These are phyloP conservation scores for Pseudobourletiella spinata DNA, from an alignment of 1,140 invertebrate genomes.

Conservation along the genomic window DNA sequence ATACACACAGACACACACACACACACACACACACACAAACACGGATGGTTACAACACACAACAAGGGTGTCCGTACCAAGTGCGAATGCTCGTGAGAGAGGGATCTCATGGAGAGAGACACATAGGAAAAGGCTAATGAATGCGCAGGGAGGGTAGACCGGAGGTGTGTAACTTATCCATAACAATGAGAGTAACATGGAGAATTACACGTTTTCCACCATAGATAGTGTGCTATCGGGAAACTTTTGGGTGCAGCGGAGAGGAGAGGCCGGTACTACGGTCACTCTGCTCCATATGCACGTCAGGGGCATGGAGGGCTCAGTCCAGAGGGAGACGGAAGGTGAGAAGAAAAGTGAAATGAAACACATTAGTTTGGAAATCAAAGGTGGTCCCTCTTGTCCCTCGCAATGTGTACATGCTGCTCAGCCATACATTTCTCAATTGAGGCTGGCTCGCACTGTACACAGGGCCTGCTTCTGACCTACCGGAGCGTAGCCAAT, in stretches of 20 bases:
- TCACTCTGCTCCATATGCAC: background rate
- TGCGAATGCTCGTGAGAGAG: no score
- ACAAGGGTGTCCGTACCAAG: no score
- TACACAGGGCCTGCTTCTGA: constrained; percentile 21
- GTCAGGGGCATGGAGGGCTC: background rate
- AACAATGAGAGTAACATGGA: no score
- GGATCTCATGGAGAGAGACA: no score
- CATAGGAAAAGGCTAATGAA: no score
- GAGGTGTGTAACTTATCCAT: no score
- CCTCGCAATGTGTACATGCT: background rate
- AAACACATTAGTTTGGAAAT: constrained; percentile 16
- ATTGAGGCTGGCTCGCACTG: background rate
- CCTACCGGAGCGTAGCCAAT: constrained; percentile 36
- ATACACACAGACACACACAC: background rate
- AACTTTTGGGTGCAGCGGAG: background rate
- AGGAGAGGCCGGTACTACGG: background rate
- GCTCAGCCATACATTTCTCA: no score
- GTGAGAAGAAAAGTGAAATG: constrained; percentile 13
- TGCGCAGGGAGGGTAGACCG: no score
- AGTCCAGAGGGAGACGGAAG: constrained; percentile 5
- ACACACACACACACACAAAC: background rate
- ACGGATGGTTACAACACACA: no score
- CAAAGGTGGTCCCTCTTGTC: constrained; percentile 31
- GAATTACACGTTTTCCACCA: no score
- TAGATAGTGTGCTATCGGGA: no score